Evolutionary conservation across 2,888 invertebrate species (phyloP), one percentile per base, ranked within the genome.

Genomic region (Pantelozetes paolii): DNA sequence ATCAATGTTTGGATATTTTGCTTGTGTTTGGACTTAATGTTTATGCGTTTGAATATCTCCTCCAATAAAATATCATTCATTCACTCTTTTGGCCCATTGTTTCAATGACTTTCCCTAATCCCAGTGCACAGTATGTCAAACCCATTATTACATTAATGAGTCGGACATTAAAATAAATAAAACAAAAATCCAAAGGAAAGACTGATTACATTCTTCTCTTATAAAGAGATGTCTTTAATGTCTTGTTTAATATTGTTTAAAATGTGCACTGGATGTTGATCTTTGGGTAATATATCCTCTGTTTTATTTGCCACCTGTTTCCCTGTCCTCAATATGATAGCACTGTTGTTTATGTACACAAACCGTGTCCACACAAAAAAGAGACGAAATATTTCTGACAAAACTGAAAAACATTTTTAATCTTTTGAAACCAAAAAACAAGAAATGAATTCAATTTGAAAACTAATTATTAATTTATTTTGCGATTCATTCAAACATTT

Each of bases 1-100:
- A 59, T 59, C 6, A 30, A 30, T 59, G 32, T 59, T 30, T 30
- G 18, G 50, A 50, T 20, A 50, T 50, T 50, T 50, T 15, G 6
- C 32, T 59, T 59, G 15, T 28, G 32, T 28, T 59, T 32, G 23
- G 32, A 26, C 30, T 32, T 57, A 57, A 57, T 57, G 57, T 57
- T 59, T 59, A 5, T 9, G 18, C 15, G 9, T 30, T 23, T 23
- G 18, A 59, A 59, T 30, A 15, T 59, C 6, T 59, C 13, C 28
- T 30, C 15, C 59, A 59, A 59, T 59, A 59, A 59, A 59, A 54
- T 54, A 54, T 54, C 23, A 54, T 23, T 54, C 54, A 54, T 23
- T 54, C 54, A 18, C 45, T 13, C 9, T 54, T 54, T 26, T 20
- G 23, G 54, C 20, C 23, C 13, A 20, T 54, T 6, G 8, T 32